Base-by-base conservation (phyloP, 2,113 vertebrate genomes). In the Centropus unirufus region DNA sequence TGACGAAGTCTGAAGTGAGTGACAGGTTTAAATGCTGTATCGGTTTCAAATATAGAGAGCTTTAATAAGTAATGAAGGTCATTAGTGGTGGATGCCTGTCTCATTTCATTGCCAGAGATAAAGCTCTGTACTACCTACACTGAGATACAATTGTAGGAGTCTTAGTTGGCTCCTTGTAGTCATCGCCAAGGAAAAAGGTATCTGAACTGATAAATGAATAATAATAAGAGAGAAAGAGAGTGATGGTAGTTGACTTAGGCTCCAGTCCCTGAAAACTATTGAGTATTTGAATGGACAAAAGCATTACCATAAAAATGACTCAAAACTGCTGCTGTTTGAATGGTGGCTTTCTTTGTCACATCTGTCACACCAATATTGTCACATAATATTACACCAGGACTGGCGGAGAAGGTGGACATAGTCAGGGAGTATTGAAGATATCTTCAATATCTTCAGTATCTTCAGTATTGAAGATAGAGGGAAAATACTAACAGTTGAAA, bases 211-310 rank as follows among this genome's bases (percentile, higher is more conserved):
- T 26, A 39, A 39, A 49, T 9, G 34, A 55, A 11, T n/a, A 44
- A 63, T 42, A 52, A 24, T 12, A 83, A 40, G 19, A 66, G 54
- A 46, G n/a, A 36, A 89, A 64, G 42, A 47, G 7, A 2, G 36
- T 40, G 9, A 29, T 0, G 1, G 20, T 0, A 4, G 14, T 5
- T 5, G 16, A 14, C 4, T 30, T 20, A n/a, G 49, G 23, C 15
- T 64, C 30, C 6, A 44, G 27, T 6, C 30, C 19, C 11, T 29
- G 13, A 2, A 51, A 68, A 78, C 70, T 11, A 17, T 47, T 14
- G 27, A 52, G 22, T 27, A 4, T 18, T 46, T 46, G 44, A 46
- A 26, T 2, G 21, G 57, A 14, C 49, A 69, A 29, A 42, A 84
- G 14, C 8, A n/a, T n/a, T n/a, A n/a, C n/a, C n/a, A n/a, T n/a